Evolutionary conservation across 2,113 vertebrate genomes (phyloP), one percentile per base, ranked within the genome.

Genomic region (Corythornis vintsioides): DNA sequence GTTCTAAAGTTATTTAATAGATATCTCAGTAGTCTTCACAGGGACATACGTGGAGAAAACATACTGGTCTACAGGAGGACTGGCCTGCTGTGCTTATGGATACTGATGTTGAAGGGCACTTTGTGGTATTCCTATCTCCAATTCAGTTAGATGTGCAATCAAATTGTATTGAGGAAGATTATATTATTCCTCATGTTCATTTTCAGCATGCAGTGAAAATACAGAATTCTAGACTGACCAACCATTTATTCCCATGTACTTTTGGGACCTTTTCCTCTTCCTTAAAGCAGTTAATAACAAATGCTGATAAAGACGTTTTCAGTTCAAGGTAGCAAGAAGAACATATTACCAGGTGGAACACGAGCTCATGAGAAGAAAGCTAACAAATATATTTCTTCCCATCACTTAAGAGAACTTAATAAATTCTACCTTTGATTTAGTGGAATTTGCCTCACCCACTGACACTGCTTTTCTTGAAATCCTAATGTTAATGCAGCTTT

Each of bases 1-100:
- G 57, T 81, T 94, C 61, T 83, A 17, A 91, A 89, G 25, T 75
- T 93, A 81, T 83, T 65, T 78, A 73, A 88, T 56, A 93, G 72
- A 63, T 65, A 88, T 48, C 71, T 87, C 53, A 70, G 43, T 63
- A 77, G 45, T n/a, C 42, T 81, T 88, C 78, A 74, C 9, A 29
- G 20, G 64, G 33, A 78, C 85, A 64, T 47, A 77, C 5, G 48
- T 33, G 33, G 47, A 88, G 47, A 74, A 81, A 94, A 94, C 83
- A n/a, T 57, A 53, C 26, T 69, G 60, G 83, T 35, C 28, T 85
- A 53, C 33, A 63, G 28, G 81, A 86, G 38, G 18, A 72, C 38
- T 21, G 25, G 10, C 66, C 72, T 80, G 33, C 38, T 53, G 29
- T 60, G 52, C 31, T 86, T 86, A 72, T 71, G 53, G 42, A 60